Evolutionary conservation across 1,140 invertebrate species (phyloP), one percentile per base, ranked within the genome.

Genomic region (Armadillidium nasatum): DNA sequence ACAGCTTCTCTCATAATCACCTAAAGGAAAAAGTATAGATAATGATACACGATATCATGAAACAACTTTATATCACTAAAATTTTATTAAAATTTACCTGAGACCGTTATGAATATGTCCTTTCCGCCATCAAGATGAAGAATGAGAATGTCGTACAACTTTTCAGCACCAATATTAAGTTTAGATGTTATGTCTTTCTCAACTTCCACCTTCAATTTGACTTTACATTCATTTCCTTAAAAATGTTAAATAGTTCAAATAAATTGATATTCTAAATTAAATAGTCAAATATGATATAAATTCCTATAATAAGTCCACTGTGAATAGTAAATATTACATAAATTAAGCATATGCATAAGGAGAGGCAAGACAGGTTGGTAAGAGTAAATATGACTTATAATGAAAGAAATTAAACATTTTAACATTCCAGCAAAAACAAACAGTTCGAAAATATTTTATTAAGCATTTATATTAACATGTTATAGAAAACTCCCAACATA

Each of bases 41-140:
- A 33, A 33, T 33, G 33, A 33, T 33, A 33, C 33, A 33, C 1
- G 33, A 33, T 33, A 33, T 33, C 1, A 33, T 33, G 6, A 33
- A 3, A 33, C 6, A 33, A 6, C 33, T 33, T 33, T 33, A 3
- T 33, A 33, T 33, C 33, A 1, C 33, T 33, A 3, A 3, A 33
- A 33, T 33, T 33, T 33, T 33, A 33, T 33, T 33, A 33, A 3
- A 33, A 6, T 3, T 33, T 88, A 80, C 93, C 94, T 82, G 89
- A 92, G 0, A 96, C 89, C 15, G 92, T 95, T 78, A 96, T 95
- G 84, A 99, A 99, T 83, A 98, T 94, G 87, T 98, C 96, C 86
- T 97, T 97, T 7, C 96, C 96, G 74, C 94, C 93, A 84, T 94
- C 91, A 44, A 98, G 88, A 87, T 98, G 95, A 72, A 99, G 86